Conservation (phyloP, 2,888 invertebrate genomes). For the Teinopalpus imperialis region DNA sequence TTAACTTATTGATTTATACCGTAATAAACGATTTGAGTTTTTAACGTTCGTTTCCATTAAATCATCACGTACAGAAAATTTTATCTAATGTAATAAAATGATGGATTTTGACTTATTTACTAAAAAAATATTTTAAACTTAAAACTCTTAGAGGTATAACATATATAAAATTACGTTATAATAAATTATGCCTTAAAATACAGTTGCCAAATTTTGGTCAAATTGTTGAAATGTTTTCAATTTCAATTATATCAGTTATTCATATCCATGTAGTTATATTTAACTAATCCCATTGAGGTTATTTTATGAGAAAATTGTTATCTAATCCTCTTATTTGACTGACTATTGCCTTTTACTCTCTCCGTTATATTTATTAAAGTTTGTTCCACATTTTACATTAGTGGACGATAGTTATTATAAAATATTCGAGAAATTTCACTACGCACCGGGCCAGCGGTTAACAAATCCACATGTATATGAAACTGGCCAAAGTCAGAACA, state of each 20-base stretch:
- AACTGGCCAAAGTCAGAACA: constrained; percentile 44
- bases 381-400: constrained; percentile 56
- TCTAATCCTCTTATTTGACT: constrained; percentile 24
- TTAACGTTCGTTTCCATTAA: constrained; percentile 33
- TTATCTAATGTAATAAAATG: no score
- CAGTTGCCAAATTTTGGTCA: no score
- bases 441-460: constrained; percentile 37
- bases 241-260: no score
- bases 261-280: no score
- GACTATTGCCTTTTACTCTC: constrained; percentile 42
- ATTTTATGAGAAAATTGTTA: no score
- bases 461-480: constrained; percentile 37
- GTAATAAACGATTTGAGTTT: constrained; percentile 55
- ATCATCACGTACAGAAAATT: no score
- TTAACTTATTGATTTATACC: constrained; percentile 56
- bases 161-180: no score
- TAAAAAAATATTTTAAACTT: background rate
- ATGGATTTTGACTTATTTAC: no score
- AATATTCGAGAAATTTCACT: constrained; percentile 44
- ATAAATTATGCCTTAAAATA: no score
- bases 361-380: constrained; percentile 51
- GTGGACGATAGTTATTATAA: constrained; percentile 40
- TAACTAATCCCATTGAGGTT: no score
- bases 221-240: no score
- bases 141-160: background rate